Evolutionary conservation across 1,140 invertebrate genomes (phyloP), one percentile per base, ranked within the genome.

Genomic region (Paraescarpia echinospica): DNA sequence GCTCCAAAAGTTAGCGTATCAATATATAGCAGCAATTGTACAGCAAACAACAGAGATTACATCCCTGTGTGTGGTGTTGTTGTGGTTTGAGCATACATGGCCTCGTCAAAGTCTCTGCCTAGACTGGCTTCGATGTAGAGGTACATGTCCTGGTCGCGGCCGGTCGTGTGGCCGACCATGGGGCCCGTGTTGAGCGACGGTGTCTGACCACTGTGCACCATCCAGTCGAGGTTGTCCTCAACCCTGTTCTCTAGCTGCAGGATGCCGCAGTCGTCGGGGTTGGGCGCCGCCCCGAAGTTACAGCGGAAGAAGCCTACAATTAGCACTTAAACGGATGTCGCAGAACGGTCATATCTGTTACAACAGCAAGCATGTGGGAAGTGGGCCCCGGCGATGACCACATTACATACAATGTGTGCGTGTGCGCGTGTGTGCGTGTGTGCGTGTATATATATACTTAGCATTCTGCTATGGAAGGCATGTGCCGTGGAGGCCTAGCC

Each of bases 81-180:
- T 77, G 22, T 77, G 27, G 8, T 9, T 9, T 35, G 1, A 14
- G 31, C 92, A 1, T 59, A 92, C 92, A 35, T 34, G 27, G 92
- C 92, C 34, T 89, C 59, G 41, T 92, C 92, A 34, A 48, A 90
- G 27, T 89, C 35, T 22, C 33, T 31, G 31, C 92, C 92, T 8
- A 35, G 34, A 48, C 92, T 92, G 31, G 92, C 92, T 48, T 92
- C 92, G 33, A 92, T 35, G 35, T 92, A 92, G 12, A 90, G 35
- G n/a, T 92, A 92, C 35, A 33, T 51, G 35, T 92, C 92, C 35
- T 35, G 33, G 6, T 5, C 33, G 34, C 90, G 33, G 34, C 92
- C 92, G 9, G 88, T 92, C 35, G 92, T 89, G 34, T 92, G 92
- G 77, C 92, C 92, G 8, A 89, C 41, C 31, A 12, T n/a, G 31